Base-by-base conservation (phyloP, 2,888 invertebrate genomes). In the Beris morrisii region DNA sequence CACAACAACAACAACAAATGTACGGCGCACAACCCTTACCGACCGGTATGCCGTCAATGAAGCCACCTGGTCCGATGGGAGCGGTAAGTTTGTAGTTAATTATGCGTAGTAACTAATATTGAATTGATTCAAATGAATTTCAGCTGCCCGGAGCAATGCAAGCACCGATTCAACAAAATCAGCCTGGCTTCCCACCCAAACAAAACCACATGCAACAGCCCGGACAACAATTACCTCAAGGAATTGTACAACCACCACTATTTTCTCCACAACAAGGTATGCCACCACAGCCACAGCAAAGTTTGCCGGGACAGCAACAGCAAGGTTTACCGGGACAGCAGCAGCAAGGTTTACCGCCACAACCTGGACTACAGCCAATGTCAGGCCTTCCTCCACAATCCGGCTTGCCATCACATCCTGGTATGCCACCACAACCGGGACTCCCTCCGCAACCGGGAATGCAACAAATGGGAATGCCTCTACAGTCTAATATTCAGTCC, bases 311-410 rank as follows among this genome's bases (percentile, higher is more conserved):
- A 12, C 67, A 67, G 48, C 64, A 65, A 65, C 48, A 58, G 50
- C 69, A 67, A 61, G 63, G 59, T 31, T 68, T 69, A 32, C 68
- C 70, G 31, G 48, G 50, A 50, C n/a, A 11, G 11, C 61, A 54
- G 9, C 66, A 69, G 57, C 65, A 63, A 48, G 13, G 15, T 43
- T 54, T 32, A 5, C 48, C 53, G 15, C 67, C 46, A 30, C 66
- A 63, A 32, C 63, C 65, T 13, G 56, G 61, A 7, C 61, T 55
- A 31, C 66, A 67, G 66, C 46, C 64, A 59, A 67, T 67, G 43
- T 46, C 68, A 59, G 71, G 70, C 48, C 72, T 72, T 69, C 71
- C 58, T n/a, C 45, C 45, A 13, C 67, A 64, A 38, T 58, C 63
- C n/a, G 57, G 63, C 12, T 38, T 38, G 69, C 72, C 30, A 6